Percentiles rank a stretch among this genome's conserved stretches.
These are phyloP conservation scores for Coecobrya sp. DNA, from an alignment of 2,888 invertebrate genomes.

Conservation along the genomic window DNA sequence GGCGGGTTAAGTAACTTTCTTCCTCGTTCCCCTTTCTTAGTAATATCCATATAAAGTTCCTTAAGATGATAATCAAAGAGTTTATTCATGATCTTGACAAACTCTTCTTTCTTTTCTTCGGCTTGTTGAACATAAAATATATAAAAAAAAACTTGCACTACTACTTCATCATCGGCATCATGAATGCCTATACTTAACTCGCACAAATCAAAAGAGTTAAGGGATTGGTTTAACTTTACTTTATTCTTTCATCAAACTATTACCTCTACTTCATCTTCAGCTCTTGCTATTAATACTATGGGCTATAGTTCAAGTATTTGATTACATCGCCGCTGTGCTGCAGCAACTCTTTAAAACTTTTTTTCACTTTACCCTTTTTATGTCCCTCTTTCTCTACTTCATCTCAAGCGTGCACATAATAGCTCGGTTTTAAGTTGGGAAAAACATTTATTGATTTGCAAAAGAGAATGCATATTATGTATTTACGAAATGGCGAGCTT, in stretches of 20 bases:
- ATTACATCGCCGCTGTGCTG: background rate
- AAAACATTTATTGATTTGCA: slow-evolving; percentile 31
- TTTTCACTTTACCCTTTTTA: background rate
- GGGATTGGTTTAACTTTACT: slow-evolving; percentile 29
- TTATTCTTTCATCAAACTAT: slow-evolving; percentile 25
- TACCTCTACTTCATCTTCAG: slow-evolving; percentile 5
- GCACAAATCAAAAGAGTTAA: slow-evolving; percentile 31
- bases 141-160: background rate
- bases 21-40: background rate
- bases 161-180: background rate
- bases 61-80: slow-evolving; percentile 74
- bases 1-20: background rate
- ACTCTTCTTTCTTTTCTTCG: slow-evolving; percentile 5
- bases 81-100: slow-evolving; percentile 75
- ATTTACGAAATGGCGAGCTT: background rate
- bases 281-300: background rate
- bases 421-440: background rate
- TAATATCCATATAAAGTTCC: background rate
- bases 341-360: background rate
- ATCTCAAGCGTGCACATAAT: background rate
- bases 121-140: background rate
- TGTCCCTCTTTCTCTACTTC: background rate
- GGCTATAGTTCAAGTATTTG: background rate
- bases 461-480: background rate
- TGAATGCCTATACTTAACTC: background rate